These are phyloP conservation scores for Limnephilus auricula DNA, from an alignment of 2,888 invertebrate genomes.

Conservation along the genomic window DNA sequence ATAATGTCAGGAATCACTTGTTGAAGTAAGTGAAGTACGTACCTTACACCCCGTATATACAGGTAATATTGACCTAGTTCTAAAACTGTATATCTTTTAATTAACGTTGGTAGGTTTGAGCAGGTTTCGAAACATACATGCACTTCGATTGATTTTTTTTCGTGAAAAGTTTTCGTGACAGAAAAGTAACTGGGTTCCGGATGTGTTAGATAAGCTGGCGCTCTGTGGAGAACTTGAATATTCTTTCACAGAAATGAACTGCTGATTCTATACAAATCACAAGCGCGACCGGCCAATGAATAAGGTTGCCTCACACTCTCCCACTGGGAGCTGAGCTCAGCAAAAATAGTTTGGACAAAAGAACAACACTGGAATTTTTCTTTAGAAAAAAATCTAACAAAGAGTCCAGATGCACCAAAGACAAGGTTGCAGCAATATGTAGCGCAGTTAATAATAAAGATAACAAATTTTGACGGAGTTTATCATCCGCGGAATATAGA, in stretches of 20 bases:
- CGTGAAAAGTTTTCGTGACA: neutral
- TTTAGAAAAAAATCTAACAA: neutral
- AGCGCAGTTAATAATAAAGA: neutral
- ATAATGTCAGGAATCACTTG: no score
- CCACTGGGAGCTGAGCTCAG: neutral
- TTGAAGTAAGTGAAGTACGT: no score
- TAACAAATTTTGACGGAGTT: no score
- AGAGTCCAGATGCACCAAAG: neutral
- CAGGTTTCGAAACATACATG: neutral
- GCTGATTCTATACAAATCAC: neutral
- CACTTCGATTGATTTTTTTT: neutral
- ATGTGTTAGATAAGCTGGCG: neutral
- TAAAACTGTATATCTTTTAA: neutral
- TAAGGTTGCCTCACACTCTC: neutral
- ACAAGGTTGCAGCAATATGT: neutral
- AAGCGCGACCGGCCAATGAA: neutral
- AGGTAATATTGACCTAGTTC: no score
- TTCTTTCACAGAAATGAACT: neutral
- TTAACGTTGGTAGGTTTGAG: neutral
- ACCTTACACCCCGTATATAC: no score
- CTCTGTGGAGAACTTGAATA: neutral
- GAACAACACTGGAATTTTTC: neutral
- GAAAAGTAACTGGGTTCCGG: neutral
- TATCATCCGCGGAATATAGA: no score
- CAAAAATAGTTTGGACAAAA: neutral